Evolutionary conservation across 2,113 vertebrate species (phyloP), one percentile per base, ranked within the genome.

Genomic region (Gracilinanus agilis): DNA sequence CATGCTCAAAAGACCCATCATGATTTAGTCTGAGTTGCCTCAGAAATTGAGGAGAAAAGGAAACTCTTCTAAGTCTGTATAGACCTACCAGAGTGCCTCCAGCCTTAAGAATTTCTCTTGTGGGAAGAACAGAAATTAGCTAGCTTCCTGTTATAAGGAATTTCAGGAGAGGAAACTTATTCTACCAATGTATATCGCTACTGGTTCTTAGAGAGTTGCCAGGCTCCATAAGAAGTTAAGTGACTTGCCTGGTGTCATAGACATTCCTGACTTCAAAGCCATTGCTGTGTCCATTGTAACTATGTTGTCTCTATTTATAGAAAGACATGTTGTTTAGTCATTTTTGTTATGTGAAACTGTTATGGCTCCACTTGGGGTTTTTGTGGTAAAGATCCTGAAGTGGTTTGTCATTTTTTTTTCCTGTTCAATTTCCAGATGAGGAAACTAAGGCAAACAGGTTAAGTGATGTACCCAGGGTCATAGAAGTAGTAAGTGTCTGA

Each of bases 1-100:
- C 13, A 90, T n/a, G 53, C 29, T 54, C 92, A 94, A 54, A 89
- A 91, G 88, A 93, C 40, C 9, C 2, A 89, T 49, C 93, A 40
- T 91, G 8, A 27, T 93, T 95, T 95, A 93, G n/a, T 29, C 90
- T 97, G 67, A 96, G 92, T 53, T 92, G 83, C 27, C n/a, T 16
- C 53, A 89, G 88, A 92, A 92, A 92, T 61, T 55, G 90, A 61
- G 89, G 67, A 93, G 11, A 96, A 92, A 89, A 40, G 55, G 90
- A 95, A 93, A 94, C 29, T 40, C 53, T 88, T 94, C 67, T 75
- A 40, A 75, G 40, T n/a, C 34, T 40, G 21, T 21, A 25, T 9
- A 75, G 13, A 16, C 34, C 67, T 75, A 40, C 67, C 67, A 40
- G 34, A 75, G 40, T 75, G n/a, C 67, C 13, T 75, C 34, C 40